Base-by-base conservation (phyloP, 1,140 invertebrate genomes). In the Chrysopa pallens region DNA sequence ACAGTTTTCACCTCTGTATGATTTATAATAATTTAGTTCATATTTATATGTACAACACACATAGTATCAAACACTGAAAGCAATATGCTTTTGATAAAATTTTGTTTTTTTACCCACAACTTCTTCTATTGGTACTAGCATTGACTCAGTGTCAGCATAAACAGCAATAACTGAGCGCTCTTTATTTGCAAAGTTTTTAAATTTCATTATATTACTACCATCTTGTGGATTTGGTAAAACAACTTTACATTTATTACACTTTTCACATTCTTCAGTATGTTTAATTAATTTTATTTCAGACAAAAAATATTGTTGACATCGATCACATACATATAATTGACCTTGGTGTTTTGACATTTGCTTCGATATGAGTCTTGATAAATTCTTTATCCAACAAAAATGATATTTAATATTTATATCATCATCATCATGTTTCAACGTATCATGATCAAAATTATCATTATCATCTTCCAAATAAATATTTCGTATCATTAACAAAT, bases 311-410 rank as follows among this genome's bases (percentile, higher is more conserved):
- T 49, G 44, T 6, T 56, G 44, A 43, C 54, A 58, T 38, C 45
- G 9, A 35, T 61, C 49, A 46, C 56, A 59, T 15, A 58, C 45
- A 36, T 45, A 52, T 43, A 52, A 50, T 46, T 46, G 23, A 37
- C 28, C 1, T 28, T 52, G 42, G 14, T 51, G 15, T 36, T 44
- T 46, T 17, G 48, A 52, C 17, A 58, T 11, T 47, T 57, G 56
- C 8, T 29, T 40, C 14, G 42, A 46, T 9, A 59, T 29, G 6
- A 60, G 44, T 36, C 52, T 43, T 5, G 42, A 47, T 11, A 57
- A 44, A 42, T 54, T 49, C 41, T 52, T 57, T 8, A 58, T 56
- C 43, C 52, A 52, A 39, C 48, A 46, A 46, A 48, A 58, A 47
- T 58, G 55, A 12, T 46, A 42, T 39, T 44, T 50, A n/a, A n/a